Base-by-base conservation (phyloP, 1,140 invertebrate genomes). In the Hermetia illucens region DNA sequence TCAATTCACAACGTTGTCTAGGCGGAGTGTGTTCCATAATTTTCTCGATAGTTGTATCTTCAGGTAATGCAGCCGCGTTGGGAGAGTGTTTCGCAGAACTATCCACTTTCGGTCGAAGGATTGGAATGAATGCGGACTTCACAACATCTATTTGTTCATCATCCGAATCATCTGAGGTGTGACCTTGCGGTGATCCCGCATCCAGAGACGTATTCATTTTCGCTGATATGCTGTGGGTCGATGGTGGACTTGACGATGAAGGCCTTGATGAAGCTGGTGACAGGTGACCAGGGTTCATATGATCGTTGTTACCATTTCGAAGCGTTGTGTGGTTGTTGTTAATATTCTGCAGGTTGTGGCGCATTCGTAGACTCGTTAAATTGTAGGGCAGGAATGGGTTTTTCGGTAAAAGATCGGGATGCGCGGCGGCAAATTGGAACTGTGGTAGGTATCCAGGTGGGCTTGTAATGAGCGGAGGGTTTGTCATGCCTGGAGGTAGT, bases 91-190 rank as follows among this genome's bases (percentile, higher is more conserved):
- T 15, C 8, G 21, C 22, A 5, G 49, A 42, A 34, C 25, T 30
- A 46, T 71, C 58, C 12, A 55, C 13, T 9, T 49, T 51, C 34
- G 54, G 60, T 21, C 60, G 24, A 16, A 56, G 42, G 20, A 72
- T 66, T 0, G 70, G 70, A 2, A 70, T 70, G 55, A 81, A 82
- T 21, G 79, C 80, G 15, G 78, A 82, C 51, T 79, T 77, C 0
- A 81, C 72, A 27, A 82, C 80, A 42, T 83, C 79, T 42, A 77
- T 76, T 31, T 70, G 70, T 48, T 77, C 74, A 38, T 77, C 74
- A 20, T 75, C 70, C 5, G 69, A 71, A 31, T 74, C 71, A 43
- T 71, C 72, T n/a, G 72, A 72, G 24, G 65, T 61, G 27, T 71
- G 69, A 33, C 76, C 74, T 37, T 74, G 66, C 2, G 70, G 69